Conservation (phyloP, 1,140 invertebrate species). For the Drosophila orena region DNA sequence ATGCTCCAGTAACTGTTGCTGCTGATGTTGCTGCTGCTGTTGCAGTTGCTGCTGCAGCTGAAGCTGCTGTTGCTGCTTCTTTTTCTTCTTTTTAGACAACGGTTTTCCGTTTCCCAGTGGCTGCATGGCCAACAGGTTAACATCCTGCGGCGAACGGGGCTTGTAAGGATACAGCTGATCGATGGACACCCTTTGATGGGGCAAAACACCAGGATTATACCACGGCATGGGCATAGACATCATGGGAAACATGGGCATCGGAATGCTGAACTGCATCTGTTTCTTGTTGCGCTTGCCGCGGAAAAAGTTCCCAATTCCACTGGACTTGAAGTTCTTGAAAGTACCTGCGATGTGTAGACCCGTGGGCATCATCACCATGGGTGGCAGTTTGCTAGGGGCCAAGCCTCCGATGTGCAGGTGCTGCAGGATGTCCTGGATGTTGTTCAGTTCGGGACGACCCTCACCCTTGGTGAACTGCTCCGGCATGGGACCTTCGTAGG, state of each 20-base stretch:
- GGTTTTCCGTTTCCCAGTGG: slow-evolving; percentile 40
- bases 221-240: slow-evolving; percentile 52
- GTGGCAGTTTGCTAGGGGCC: slow-evolving; percentile 61
- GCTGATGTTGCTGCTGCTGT: slow-evolving; percentile 38
- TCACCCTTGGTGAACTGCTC: slow-evolving; percentile 75
- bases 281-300: slow-evolving; percentile 77
- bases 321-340: slow-evolving; percentile 78
- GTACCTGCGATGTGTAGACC: slow-evolving; percentile 75
- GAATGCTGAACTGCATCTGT: slow-evolving; percentile 72
- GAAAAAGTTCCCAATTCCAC: slow-evolving; percentile 77
- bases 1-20: slow-evolving; percentile 55
- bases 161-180: slow-evolving; percentile 79
- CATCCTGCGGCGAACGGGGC: slow-evolving; percentile 72
- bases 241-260: slow-evolving; percentile 59
- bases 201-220: slow-evolving; percentile 26
- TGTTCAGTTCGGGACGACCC: slow-evolving; percentile 53
- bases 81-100: slow-evolving; percentile 66
- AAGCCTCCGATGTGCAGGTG: slow-evolving; percentile 59
- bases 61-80: slow-evolving; percentile 46
- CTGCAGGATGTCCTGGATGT: slow-evolving; percentile 79
- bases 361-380: slow-evolving; percentile 81
- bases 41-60: slow-evolving; percentile 12
- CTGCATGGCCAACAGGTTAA: slow-evolving; percentile 76
- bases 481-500: slow-evolving; percentile 72
- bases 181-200: slow-evolving; percentile 74